Conservation (phyloP, 2,113 vertebrate genomes). For the Orycteropus afer region DNA sequence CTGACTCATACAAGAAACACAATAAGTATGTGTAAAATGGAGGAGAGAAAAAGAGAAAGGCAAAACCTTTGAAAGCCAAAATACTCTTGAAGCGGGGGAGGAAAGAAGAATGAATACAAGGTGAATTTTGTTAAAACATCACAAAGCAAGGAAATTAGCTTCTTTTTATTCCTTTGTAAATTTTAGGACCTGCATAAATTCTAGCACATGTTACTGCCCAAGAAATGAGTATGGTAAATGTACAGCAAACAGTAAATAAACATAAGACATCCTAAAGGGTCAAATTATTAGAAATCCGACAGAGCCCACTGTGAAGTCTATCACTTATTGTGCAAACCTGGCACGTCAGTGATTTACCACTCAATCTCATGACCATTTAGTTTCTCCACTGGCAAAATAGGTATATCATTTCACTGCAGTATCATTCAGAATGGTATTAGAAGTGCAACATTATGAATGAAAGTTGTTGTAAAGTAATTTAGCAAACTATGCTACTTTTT, state of each 20-base stretch:
- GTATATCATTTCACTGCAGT: neutral
- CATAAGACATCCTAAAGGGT: neutral
- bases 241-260: neutral
- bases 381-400: neutral
- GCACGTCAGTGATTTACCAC: neutral
- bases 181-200: neutral
- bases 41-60: neutral
- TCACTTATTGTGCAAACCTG: neutral
- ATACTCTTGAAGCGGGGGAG: neutral
- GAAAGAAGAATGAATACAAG: neutral
- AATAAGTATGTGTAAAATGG: neutral
- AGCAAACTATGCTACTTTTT: neutral
- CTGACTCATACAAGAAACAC: neutral
- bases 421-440: neutral
- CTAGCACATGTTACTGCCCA: neutral
- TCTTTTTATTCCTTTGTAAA: neutral
- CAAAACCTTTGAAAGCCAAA: too few species aligned
- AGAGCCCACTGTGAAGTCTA: neutral
- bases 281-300: neutral
- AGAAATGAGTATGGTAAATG: neutral
- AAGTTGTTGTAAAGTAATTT: neutral
- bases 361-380: neutral
- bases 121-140: neutral
- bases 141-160: neutral
- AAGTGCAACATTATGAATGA: neutral